phyloP scores from a whole-genome alignment of 2,888 invertebrate genomes.

The Acrobasis consociella region DNA sequence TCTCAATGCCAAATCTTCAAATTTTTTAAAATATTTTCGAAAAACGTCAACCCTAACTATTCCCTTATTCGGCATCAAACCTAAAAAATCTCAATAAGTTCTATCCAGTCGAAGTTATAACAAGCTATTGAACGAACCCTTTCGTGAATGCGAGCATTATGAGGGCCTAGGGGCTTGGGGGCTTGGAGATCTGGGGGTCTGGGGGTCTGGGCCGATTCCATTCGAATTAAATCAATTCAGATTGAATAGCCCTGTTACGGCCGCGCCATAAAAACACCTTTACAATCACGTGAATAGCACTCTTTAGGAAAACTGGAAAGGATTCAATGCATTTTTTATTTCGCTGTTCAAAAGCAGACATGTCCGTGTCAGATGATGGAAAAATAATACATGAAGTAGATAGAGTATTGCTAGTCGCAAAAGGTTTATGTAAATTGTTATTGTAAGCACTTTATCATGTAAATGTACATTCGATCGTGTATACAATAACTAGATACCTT shows the following conservation, averaged over 20 bases:
- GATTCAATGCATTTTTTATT: constrained; percentile 4
- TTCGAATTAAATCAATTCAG: constrained; percentile 13
- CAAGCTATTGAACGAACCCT: constrained; percentile 14
- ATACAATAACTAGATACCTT: no score
- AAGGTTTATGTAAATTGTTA: constrained; percentile 3
- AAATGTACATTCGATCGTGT: background rate
- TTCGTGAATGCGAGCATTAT: background rate
- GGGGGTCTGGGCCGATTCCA: background rate
- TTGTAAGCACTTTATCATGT: constrained; percentile 3
- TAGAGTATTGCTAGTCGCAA: no score
- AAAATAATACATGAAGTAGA: no score
- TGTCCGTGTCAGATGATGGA: background rate
- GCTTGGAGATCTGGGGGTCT: background rate
- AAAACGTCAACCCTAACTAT: background rate
- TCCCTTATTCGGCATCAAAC: constrained; percentile 6
- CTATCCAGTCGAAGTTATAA: constrained; percentile 12
- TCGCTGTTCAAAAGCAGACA: background rate
- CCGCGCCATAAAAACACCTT: constrained; percentile 14
- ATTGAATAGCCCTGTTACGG: constrained; percentile 10
- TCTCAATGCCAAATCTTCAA: no score
- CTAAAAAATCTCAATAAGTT: background rate
- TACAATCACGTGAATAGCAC: constrained; percentile 12
- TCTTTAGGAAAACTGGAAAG: constrained; percentile 9
- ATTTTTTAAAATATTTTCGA: no score
- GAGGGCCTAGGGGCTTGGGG: constrained; percentile 1